Percentiles rank a stretch among this genome's conserved stretches.
phyloP scores from a whole-genome alignment of 2,113 vertebrate species.

The Microtus montanus region DNA sequence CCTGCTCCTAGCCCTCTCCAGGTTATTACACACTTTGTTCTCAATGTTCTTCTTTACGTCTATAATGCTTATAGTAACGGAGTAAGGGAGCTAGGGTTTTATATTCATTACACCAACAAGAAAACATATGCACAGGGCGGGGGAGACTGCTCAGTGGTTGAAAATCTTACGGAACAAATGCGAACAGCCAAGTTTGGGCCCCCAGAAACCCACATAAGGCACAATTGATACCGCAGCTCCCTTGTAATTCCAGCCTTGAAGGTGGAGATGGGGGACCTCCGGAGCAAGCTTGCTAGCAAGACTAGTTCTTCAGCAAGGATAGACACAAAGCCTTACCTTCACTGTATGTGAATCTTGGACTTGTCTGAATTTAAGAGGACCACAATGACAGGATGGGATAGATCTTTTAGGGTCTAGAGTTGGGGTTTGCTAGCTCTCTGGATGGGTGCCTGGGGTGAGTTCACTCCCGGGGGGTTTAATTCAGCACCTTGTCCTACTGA shows the following conservation, averaged over 20 bases:
- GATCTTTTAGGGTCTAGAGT: neutral
- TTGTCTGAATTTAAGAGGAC: neutral
- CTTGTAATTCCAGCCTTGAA: neutral
- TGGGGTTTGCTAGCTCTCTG: neutral
- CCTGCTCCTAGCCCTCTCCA: neutral
- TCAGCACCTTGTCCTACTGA: neutral
- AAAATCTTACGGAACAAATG: neutral
- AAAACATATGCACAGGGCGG: neutral
- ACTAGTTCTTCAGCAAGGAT: constrained; percentile 3
- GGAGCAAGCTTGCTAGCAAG: neutral
- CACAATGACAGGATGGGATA: neutral
- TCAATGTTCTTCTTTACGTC: neutral
- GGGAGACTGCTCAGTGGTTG: neutral
- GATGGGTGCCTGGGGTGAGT: too few relatives aligned
- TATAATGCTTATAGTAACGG: neutral
- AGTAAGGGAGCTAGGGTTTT: neutral
- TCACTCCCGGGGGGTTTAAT: neutral
- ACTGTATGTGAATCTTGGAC: neutral
- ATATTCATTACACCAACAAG: neutral
- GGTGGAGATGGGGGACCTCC: neutral
- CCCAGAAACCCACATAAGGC: neutral
- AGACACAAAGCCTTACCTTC: neutral
- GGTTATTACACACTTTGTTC: neutral
- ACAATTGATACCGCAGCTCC: neutral
- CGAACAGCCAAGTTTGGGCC: neutral